A percentile compares a stretch with the other conserved stretches of the same genome.
Evolutionary conservation across 1,140 invertebrate genomes (phyloP).

Genomic region (Leptopilina boulardi): DNA sequence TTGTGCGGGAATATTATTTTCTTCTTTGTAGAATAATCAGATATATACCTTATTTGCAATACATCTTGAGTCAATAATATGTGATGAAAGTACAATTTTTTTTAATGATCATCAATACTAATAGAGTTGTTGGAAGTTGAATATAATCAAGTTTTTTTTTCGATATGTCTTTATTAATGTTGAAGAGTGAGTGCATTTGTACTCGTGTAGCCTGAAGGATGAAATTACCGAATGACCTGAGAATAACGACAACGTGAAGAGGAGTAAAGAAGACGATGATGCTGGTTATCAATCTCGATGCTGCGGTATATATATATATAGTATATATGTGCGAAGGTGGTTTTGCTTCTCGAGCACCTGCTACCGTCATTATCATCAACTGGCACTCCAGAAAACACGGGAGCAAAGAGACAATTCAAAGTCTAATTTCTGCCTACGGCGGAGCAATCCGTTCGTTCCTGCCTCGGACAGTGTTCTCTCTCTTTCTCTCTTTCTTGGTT

Average conservation of each 20-base stretch:
- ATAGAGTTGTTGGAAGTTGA: constrained; percentile 21
- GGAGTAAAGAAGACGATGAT: constrained; percentile 39
- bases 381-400: constrained; percentile 61
- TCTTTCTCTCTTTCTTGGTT: background rate
- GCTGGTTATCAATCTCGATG: constrained; percentile 44
- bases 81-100: background rate
- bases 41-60: background rate
- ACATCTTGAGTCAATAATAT: background rate
- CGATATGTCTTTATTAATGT: constrained; percentile 6
- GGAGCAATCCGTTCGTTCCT: constrained; percentile 51
- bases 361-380: constrained; percentile 68
- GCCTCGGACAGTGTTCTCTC: constrained; percentile 5
- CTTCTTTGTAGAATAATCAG: too few species aligned
- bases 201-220: constrained; percentile 56
- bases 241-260: constrained; percentile 58
- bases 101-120: background rate
- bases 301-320: too few species aligned
- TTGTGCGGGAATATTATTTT: background rate
- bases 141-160: constrained; percentile 7
- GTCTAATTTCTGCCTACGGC: constrained; percentile 66
- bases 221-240: constrained; percentile 65
- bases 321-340: constrained; percentile 67
- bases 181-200: constrained; percentile 39
- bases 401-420: constrained; percentile 59
- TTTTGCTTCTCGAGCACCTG: constrained; percentile 65